Base-by-base conservation (phyloP, 2,888 invertebrate genomes). In the Apamea anceps region DNA sequence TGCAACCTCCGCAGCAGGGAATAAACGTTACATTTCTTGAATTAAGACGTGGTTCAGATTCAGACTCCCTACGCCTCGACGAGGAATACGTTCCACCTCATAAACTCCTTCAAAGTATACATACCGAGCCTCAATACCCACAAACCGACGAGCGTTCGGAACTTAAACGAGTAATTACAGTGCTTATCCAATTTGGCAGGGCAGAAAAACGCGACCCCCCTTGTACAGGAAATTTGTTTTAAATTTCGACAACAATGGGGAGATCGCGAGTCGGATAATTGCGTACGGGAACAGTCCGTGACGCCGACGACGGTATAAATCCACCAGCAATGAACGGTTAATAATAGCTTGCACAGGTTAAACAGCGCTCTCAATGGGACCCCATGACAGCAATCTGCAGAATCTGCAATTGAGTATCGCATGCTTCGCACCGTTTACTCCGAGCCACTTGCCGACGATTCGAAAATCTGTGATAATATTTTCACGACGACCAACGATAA, bases 231-330 rank as follows among this genome's bases (percentile, higher is more conserved):
- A 96, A 97, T 96, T 96, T 96, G 96, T 96, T 97, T 97, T 95
- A 96, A 96, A 96, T 96, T 96, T 97, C 96, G 94, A 96, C 96
- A 96, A 97, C 96, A 97, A 96, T 97, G 96, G 96, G 94, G 94
- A 96, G 96, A 97, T 96, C 91, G 94, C 93, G 91, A 93, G 91
- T 91, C 88, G 94, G 96, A 96, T 96, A 96, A 96, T 96, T 96
- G 95, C 93, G 93, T 93, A 93, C 94, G 94, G 92, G 94, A 94
- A 95, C 94, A 90, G 91, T 91, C 96, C 96, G 95, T 96, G 95
- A 96, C 95, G 96, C 91, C 91, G 91, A 90, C 90, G 91, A 88
- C 84, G 90, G 94, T 93, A 95, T 95, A 95, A 96, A 96, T 96
- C 94, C 95, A 91, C 94, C 91, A 92, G 93, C 94, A 94, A 95